Evolutionary conservation across 2,888 invertebrate genomes (phyloP).

Genomic region (Minunthozetes semirufus): DNA sequence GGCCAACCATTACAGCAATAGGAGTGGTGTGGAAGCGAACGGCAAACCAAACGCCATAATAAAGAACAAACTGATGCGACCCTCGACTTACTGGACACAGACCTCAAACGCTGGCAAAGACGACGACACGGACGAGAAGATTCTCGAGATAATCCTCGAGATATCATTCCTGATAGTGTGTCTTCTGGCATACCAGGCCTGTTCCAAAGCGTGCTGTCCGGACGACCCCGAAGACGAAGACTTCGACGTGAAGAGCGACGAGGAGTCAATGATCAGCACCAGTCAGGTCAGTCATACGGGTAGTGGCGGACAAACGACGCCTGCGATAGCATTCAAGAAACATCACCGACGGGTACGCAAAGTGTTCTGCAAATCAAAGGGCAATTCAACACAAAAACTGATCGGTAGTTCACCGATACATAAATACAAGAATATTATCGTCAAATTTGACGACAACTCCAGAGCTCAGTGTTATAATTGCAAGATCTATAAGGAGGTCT

Average conservation of each 20-base stretch:
- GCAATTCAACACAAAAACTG: constrained; percentile 9
- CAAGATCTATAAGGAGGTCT: constrained; percentile 36
- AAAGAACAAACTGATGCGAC: constrained; percentile 14
- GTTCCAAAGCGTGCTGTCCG: constrained; percentile 29
- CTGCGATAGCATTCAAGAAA: neutral
- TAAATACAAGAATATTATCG: constrained; percentile 27
- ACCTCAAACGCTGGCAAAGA: neutral
- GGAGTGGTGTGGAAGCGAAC: neutral
- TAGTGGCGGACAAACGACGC: neutral
- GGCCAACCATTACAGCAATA: constrained; percentile 22
- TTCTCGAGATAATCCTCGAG: constrained; percentile 33
- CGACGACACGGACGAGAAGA: constrained; percentile 28
- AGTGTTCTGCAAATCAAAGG: constrained; percentile 20
- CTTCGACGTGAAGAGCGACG: constrained; percentile 23
- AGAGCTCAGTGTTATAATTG: constrained; percentile 36
- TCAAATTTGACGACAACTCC: constrained; percentile 23
- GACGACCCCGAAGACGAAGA: neutral
- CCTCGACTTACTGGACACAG: neutral
- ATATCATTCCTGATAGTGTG: constrained; percentile 30
- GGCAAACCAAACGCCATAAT: neutral
- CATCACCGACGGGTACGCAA: constrained; percentile 5
- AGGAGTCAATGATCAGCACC: constrained; percentile 34
- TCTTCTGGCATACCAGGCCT: constrained; percentile 33
- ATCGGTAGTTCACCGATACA: neutral
- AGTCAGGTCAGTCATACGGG: neutral